Base-by-base conservation (phyloP, 2,888 invertebrate genomes). In the Syrphus vitripennis region DNA sequence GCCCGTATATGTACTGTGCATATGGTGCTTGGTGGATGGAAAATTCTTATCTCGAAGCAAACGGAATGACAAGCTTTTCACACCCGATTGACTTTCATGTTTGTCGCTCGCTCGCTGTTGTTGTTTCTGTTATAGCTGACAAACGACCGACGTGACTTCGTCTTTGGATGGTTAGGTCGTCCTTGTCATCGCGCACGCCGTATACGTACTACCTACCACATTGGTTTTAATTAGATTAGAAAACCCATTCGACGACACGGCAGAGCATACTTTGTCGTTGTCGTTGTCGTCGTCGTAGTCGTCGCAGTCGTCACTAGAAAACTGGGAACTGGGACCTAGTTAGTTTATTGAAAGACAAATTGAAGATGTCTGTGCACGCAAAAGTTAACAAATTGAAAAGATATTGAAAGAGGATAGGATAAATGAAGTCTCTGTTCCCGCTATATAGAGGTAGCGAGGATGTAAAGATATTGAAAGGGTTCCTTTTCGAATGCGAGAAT, bases 81-180 rank as follows among this genome's bases (percentile, higher is more conserved):
- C 86, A 75, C 86, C 86, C 82, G 86, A 86, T 78, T 86, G 86
- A 70, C 81, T 86, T 86, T 86, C 82, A 86, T 78, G 86, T 86
- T 86, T 78, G 86, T 72, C 81, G 74, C 81, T 70, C n/a, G n/a
- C n/a, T n/a, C n/a, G 67, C 34, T 34, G 45, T 31, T 40, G 61
- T 42, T 63, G 26, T n/a, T n/a, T n/a, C n/a, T n/a, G n/a, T n/a
- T n/a, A n/a, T n/a, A n/a, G 53, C 84, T 86, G 81, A 86, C 86
- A 81, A 82, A 82, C 82, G 82, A 86, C 82, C 82, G 82, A 86
- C 82, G 77, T 82, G 86, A 86, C 86, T 86, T 78, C 69, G 86
- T 82, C 78, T 81, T 67, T 65, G 26, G 67, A 75, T 45, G 40
- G n/a, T 67, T 45, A 50, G 34, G 48, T 63, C 42, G 42, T 63